These are phyloP conservation scores for Acleris laterana DNA, from an alignment of 2,888 invertebrate genomes.

Conservation along the genomic window DNA sequence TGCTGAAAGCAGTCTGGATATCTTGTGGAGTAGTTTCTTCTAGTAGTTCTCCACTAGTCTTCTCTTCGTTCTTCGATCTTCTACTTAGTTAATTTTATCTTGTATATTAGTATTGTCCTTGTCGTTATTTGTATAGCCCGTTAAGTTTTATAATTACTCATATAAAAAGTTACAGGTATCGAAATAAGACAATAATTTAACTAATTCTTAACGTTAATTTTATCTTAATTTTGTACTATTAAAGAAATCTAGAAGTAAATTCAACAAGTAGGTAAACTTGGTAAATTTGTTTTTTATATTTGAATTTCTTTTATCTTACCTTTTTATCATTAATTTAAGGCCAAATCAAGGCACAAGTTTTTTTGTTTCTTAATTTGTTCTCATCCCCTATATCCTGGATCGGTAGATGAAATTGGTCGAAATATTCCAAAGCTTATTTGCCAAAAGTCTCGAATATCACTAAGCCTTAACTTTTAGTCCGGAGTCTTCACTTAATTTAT, in stretches of 20 bases:
- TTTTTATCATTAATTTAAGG: conserved; percentile 83
- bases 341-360: conserved; percentile 84
- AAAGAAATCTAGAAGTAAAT: conserved; percentile 81
- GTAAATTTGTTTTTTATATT: conserved; percentile 74
- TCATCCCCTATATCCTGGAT: conserved; percentile 73
- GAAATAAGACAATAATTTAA: conserved; percentile 80
- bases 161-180: conserved; percentile 81
- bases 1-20: conserved; percentile 10
- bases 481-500: conserved; percentile 79
- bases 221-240: conserved; percentile 82
- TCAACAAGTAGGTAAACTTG: conserved; percentile 81
- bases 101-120: conserved; percentile 56
- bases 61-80: conserved; percentile 48
- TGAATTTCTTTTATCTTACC: conserved; percentile 75
- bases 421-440: conserved; percentile 73
- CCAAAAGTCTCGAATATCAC: conserved; percentile 80
- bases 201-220: conserved; percentile 82
- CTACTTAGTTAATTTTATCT: conserved; percentile 10
- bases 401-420: conserved; percentile 81
- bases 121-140: conserved; percentile 64
- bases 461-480: conserved; percentile 78
- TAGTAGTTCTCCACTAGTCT: conserved; percentile 41
- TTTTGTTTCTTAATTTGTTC: conserved; percentile 61
- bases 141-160: conserved; percentile 70
- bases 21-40: conserved; percentile 5